Base-by-base conservation (phyloP, 2,888 invertebrate species). In the Plusia festucae region DNA sequence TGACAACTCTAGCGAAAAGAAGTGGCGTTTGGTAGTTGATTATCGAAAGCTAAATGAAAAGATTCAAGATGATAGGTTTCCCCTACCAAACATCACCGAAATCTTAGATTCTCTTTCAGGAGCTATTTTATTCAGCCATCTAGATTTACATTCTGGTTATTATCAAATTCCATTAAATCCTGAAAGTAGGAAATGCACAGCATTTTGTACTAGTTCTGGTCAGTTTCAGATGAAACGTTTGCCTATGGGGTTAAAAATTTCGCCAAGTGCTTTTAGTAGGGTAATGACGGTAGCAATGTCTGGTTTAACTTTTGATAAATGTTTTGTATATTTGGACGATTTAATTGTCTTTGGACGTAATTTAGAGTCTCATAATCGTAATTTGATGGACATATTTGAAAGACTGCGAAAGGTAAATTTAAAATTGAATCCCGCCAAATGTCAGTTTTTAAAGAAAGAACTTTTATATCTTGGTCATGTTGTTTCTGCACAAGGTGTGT, bases 341-440 rank as follows among this genome's bases (percentile, higher is more conserved):
- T 13, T 63, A 0, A 30, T 63, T 15, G 11, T 3, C 18, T 13
- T 56, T 15, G 56, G 62, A 15, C 15, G 57, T 8, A 57, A 44
- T 13, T 56, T 63, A 24, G 15, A 40, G 5, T 9, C 0, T 0
- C 52, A 57, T 52, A 63, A 57, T 24, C 16, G 30, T 1, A 56
- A 56, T 16, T 34, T 63, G 18, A 40, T 56, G 9, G 40, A 61
- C 59, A 62, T 80, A 16, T 70, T 76, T 30, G 76, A 76, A 54
- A 61, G 68, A 30, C 49, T 56, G 57, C 60, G 57, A 55, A 70
- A 18, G 11, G 40, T 55, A 32, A 32, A 62, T 24, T 52, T 52
- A 30, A 56, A 62, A 44, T 1, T 56, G 2, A 56, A 44, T 9
- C 53, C 32, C 2, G 7, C 2, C 1, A 51, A 49, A 58, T 58